A percentile compares a stretch with the other conserved stretches of the same genome.
Evolutionary conservation across 2,797 vertebrate genomes (phyloP).

Genomic region (Arrhamphus sclerolepis): DNA sequence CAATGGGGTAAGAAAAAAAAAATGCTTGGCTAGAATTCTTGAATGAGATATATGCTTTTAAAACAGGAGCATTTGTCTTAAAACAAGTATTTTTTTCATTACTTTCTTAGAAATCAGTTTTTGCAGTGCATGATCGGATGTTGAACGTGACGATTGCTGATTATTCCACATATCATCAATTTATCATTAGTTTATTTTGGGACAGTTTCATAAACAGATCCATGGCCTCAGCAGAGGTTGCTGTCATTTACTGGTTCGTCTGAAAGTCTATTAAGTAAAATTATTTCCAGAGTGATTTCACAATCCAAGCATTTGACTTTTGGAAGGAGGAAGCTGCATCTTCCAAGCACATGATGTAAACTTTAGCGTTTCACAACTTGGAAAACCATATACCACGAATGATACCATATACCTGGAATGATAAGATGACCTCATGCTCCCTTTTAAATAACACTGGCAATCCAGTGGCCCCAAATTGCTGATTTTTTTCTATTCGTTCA

Average conservation of each 20-base stretch:
- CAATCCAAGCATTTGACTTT: conserved; percentile 51
- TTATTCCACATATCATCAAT: too few relatives aligned
- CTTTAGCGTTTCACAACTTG: not conserved
- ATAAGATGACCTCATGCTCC: conserved; percentile 6
- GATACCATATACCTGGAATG: conserved; percentile 2
- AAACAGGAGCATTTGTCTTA: too few relatives aligned
- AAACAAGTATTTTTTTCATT: too few relatives aligned
- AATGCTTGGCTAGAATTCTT: too few relatives aligned
- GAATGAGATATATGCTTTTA: too few relatives aligned
- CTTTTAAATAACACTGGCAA: conserved; percentile 28
- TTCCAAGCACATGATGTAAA: conserved; percentile 17
- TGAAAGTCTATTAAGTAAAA: conserved; percentile 61
- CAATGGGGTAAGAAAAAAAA: too few relatives aligned
- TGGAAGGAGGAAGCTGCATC: conserved; percentile 31
- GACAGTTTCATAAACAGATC: conserved; percentile 61
- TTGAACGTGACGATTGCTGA: too few relatives aligned
- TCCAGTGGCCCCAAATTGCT: not conserved
- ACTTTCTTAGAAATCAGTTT: too few relatives aligned
- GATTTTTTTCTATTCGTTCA: not conserved
- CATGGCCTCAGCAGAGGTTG: conserved; percentile 29
- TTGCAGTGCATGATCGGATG: too few relatives aligned
- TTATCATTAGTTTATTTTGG: too few relatives aligned
- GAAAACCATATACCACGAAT: conserved; percentile 18
- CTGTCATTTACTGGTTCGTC: conserved; percentile 52
- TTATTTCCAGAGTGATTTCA: conserved; percentile 69